Conservation (phyloP, 2,888 invertebrate species). For the Andricus quercusramuli region DNA sequence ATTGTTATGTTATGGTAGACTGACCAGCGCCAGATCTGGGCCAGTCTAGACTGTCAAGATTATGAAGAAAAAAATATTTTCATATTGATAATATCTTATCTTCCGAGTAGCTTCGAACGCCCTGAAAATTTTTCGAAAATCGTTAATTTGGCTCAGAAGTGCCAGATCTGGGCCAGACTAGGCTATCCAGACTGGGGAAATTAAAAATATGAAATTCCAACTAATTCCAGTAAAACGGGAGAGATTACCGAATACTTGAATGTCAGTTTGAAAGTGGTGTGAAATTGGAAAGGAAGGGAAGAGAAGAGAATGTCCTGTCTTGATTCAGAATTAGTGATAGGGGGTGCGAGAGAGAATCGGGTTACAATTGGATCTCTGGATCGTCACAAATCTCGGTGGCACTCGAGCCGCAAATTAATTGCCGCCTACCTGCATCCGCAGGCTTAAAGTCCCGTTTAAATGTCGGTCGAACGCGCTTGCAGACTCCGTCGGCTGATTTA, state of each 20-base stretch:
- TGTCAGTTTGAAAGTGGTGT: not conserved
- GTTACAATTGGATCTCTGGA: slow-evolving; percentile 39
- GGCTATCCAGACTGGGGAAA: not conserved
- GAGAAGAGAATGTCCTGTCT: not conserved
- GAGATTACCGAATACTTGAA: not conserved
- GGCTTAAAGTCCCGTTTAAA: slow-evolving; percentile 53
- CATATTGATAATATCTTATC: too few relatives aligned
- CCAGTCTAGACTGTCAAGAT: too few relatives aligned
- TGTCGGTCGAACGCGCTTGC: slow-evolving; percentile 40
- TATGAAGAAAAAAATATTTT: too few relatives aligned
- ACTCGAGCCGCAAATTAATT: slow-evolving; percentile 53
- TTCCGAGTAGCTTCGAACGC: too few relatives aligned
- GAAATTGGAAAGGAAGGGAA: not conserved
- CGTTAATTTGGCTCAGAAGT: too few relatives aligned
- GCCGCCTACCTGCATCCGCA: slow-evolving; percentile 44
- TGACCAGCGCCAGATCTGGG: too few relatives aligned
- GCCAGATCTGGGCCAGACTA: too few relatives aligned
- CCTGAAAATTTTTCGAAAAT: too few relatives aligned
- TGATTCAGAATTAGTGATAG: slow-evolving; percentile 22
- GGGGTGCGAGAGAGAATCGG: slow-evolving; percentile 8
- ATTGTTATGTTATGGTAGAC: too few relatives aligned
- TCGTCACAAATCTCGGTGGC: slow-evolving; percentile 41
- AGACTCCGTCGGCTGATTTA: slow-evolving; percentile 36
- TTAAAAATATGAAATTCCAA: not conserved
- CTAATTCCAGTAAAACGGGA: not conserved